phyloP scores from a whole-genome alignment of 1,140 invertebrate genomes.

The Trachymyrmex cornetzi region DNA sequence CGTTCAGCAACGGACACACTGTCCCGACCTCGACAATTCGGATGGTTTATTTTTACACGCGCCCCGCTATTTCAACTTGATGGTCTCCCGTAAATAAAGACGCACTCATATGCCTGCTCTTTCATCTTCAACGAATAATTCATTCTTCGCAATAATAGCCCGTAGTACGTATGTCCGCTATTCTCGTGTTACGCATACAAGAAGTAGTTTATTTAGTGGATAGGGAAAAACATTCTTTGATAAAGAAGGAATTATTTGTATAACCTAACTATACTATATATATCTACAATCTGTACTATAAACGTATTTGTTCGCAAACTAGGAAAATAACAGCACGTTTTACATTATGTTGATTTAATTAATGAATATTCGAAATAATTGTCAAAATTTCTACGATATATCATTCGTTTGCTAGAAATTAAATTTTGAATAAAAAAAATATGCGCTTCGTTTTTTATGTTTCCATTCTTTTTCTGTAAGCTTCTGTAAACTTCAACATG shows the following conservation, averaged over 20 bases:
- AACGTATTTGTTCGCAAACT: not conserved
- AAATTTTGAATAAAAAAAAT: no score
- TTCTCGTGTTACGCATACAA: not conserved
- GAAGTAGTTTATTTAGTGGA: not conserved
- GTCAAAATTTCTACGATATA: not conserved
- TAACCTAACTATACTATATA: no score
- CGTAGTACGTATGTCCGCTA: not conserved
- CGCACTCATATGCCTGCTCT: not conserved
- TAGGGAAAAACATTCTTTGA: not conserved
- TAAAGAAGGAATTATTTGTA: not conserved
- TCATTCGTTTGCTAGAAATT: no score
- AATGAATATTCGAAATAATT: slow-evolving; percentile 7
- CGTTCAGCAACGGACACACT: slow-evolving; percentile 41
- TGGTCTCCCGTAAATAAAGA: slow-evolving; percentile 47
- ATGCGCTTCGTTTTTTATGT: no score
- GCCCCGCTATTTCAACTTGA: slow-evolving; percentile 51
- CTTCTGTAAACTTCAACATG: no score
- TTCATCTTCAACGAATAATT: slow-evolving; percentile 24
- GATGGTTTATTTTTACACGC: slow-evolving; percentile 67
- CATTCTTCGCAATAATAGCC: not conserved
- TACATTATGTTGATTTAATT: no score
- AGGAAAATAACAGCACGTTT: no score
- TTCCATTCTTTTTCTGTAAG: no score
- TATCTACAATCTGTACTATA: not conserved
- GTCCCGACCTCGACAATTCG: slow-evolving; percentile 61